Percentiles rank a stretch among this genome's conserved stretches.
Evolutionary conservation across 1,140 invertebrate genomes (phyloP).

Genomic region (Mesaphorura yosii): DNA sequence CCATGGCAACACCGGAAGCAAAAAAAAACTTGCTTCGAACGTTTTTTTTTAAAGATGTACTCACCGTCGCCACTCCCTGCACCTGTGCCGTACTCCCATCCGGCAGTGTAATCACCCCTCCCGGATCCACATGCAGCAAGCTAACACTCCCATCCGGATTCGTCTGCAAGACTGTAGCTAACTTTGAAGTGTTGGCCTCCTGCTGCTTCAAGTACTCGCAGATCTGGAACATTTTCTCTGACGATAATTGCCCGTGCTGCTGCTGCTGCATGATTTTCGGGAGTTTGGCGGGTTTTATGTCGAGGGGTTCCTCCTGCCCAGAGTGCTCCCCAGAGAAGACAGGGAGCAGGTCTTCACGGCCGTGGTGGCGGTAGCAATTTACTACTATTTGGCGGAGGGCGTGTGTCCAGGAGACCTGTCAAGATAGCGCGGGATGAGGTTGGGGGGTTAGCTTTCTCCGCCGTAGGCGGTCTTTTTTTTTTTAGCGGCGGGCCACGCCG

Average conservation of each 20-base stretch:
- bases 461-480: too few relatives aligned
- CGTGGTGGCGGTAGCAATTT: slow-evolving; percentile 97
- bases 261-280: too few relatives aligned
- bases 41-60: too few relatives aligned
- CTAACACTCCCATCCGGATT: slow-evolving; percentile 94
- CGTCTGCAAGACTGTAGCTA: slow-evolving; percentile 88
- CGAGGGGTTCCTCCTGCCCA: slow-evolving; percentile 72
- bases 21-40: too few relatives aligned
- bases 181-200: slow-evolving; percentile 20
- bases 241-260: slow-evolving; percentile 19
- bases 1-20: background rate
- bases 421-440: background rate
- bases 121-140: slow-evolving; percentile 90
- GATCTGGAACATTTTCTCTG: slow-evolving; percentile 25
- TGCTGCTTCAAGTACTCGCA: slow-evolving; percentile 26
- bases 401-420: slow-evolving; percentile 93
- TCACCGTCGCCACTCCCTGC: slow-evolving; percentile 72
- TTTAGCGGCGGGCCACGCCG: too few relatives aligned
- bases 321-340: slow-evolving; percentile 85
- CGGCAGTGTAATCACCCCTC: slow-evolving; percentile 84
- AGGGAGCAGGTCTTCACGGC: slow-evolving; percentile 85
- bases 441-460: too few relatives aligned
- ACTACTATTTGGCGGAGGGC: slow-evolving; percentile 93
- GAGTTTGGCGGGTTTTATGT: slow-evolving; percentile 32
- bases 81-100: slow-evolving; percentile 93